Conservation (phyloP, 2,888 invertebrate genomes). For the Platycheirus rosarum region DNA sequence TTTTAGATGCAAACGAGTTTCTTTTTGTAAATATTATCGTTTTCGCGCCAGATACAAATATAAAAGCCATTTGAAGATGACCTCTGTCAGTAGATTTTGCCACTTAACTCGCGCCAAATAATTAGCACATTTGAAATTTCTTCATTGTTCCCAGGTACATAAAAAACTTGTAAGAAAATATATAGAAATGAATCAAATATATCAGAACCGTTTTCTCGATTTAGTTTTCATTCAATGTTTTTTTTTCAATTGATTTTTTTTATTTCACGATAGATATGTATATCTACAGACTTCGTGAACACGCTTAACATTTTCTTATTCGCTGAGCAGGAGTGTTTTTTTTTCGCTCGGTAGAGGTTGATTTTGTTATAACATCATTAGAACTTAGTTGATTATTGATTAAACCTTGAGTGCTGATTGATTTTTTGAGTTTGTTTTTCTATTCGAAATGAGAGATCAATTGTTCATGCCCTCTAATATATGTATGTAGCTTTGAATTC, state of each 20-base stretch:
- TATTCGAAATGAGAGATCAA: constrained; percentile 1
- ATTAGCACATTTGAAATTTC: constrained; percentile 42
- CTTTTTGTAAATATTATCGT: neutral
- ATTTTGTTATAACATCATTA: constrained; percentile 66
- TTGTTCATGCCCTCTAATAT: no score
- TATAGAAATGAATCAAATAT: constrained; percentile 6
- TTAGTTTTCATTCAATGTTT: constrained; percentile 1
- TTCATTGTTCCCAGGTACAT: no score
- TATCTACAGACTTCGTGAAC: constrained; percentile 30
- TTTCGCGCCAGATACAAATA: neutral
- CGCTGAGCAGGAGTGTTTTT: constrained; percentile 11
- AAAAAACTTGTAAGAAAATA: neutral
- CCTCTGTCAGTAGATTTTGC: constrained; percentile 15
- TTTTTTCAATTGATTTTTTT: constrained; percentile 11
- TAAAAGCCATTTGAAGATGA: constrained; percentile 10
- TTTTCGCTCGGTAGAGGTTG: constrained; percentile 46
- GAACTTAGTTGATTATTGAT: constrained; percentile 61
- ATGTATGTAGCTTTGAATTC: no score
- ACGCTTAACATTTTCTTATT: constrained; percentile 27
- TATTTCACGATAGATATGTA: constrained; percentile 29
- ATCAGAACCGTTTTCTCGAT: neutral
- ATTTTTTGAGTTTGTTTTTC: constrained; percentile 31
- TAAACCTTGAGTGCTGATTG: constrained; percentile 58
- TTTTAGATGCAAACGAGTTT: neutral
- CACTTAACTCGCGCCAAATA: constrained; percentile 14